phyloP scores from a whole-genome alignment of 2,888 invertebrate species.

The Heliconius cydno region DNA sequence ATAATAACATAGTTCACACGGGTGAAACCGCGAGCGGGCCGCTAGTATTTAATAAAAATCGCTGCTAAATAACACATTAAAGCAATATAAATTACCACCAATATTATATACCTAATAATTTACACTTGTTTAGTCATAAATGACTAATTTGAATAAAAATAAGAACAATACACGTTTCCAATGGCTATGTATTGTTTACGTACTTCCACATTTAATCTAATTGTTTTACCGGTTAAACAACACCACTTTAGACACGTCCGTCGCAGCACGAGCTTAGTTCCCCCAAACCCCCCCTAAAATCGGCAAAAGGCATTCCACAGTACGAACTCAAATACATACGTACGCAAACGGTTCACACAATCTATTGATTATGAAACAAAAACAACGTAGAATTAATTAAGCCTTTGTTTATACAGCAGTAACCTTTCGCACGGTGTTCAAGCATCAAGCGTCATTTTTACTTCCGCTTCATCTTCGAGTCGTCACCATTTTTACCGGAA shows the following conservation, averaged over 20 bases:
- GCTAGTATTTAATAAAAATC: too few species aligned
- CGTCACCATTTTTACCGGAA: constrained; percentile 48
- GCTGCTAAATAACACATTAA: too few species aligned
- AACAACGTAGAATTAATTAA: constrained; percentile 41
- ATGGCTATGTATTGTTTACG: constrained; percentile 13
- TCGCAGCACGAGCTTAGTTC: constrained; percentile 40
- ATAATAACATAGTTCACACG: too few species aligned
- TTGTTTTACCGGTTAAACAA: constrained; percentile 35
- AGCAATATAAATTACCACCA: too few species aligned
- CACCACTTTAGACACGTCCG: constrained; percentile 35
- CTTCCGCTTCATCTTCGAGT: constrained; percentile 54
- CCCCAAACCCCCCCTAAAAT: constrained; percentile 17
- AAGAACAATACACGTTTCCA: constrained; percentile 22
- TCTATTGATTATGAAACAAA: constrained; percentile 46
- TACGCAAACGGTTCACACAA: constrained; percentile 39
- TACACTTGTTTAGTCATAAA: neutral
- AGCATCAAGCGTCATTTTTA: constrained; percentile 50
- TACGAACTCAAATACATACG: constrained; percentile 34
- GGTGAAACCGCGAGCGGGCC: too few species aligned
- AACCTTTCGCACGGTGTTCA: constrained; percentile 52
- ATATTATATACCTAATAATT: too few species aligned
- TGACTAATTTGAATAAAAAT: constrained; percentile 32
- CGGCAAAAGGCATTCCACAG: constrained; percentile 31
- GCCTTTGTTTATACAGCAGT: constrained; percentile 44
- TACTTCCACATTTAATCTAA: constrained; percentile 28